phyloP scores from a whole-genome alignment of 2,113 vertebrate species.

The Macrotus californicus region DNA sequence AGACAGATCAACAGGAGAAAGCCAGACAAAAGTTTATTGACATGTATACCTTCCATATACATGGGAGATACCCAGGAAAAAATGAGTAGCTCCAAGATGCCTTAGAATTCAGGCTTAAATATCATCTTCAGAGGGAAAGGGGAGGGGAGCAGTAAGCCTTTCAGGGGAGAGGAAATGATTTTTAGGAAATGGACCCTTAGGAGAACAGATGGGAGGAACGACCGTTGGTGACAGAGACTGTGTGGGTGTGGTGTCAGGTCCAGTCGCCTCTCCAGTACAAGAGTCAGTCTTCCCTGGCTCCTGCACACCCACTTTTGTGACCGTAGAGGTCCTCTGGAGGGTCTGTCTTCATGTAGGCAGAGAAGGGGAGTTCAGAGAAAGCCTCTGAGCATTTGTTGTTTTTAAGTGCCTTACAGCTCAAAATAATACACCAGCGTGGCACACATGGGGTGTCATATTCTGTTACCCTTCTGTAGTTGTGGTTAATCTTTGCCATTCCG shows the following conservation, averaged over 20 bases:
- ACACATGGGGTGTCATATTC: neutral
- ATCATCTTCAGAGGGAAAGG: neutral
- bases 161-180: neutral
- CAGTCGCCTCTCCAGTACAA: neutral
- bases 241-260: neutral
- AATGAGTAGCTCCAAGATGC: neutral
- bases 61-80: neutral
- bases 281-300: neutral
- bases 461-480: neutral
- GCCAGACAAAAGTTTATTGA: neutral
- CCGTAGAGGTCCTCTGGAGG: neutral
- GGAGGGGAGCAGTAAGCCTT: neutral
- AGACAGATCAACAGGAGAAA: neutral
- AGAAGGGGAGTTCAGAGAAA: neutral
- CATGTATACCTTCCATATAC: neutral
- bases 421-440: neutral
- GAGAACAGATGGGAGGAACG: neutral
- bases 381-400: neutral
- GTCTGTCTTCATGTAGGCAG: neutral
- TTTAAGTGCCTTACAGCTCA: neutral
- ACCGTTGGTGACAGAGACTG: neutral
- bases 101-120: neutral
- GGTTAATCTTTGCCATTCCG: neutral
- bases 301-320: neutral
- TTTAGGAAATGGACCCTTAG: neutral